A percentile compares a stretch with the other conserved stretches of the same genome.
phyloP scores from a whole-genome alignment of 2,888 invertebrate genomes.

The Caenorhabditis auriculariae region DNA sequence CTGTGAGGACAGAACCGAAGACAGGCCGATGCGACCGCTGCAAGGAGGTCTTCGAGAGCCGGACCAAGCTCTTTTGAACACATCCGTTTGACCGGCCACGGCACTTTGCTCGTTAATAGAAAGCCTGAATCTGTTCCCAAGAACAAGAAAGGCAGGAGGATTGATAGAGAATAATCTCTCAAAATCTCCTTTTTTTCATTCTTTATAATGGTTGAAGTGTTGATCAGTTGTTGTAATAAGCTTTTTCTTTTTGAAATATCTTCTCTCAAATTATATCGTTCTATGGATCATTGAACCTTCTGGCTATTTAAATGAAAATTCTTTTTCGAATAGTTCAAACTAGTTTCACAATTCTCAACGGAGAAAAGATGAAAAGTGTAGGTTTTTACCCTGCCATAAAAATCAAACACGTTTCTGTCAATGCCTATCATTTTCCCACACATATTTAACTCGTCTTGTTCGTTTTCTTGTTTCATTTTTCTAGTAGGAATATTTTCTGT shows the following conservation, averaged over 20 bases:
- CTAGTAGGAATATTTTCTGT: too few relatives aligned
- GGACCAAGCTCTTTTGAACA: constrained; percentile 67
- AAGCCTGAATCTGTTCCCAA: constrained; percentile 5
- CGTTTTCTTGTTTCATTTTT: too few relatives aligned
- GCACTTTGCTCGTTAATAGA: constrained; percentile 48
- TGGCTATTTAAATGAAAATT: too few relatives aligned
- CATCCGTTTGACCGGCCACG: constrained; percentile 66
- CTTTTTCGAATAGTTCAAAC: too few relatives aligned
- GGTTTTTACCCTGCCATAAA: too few relatives aligned
- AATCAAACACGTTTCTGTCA: too few relatives aligned
- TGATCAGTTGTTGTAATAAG: not conserved
- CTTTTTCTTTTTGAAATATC: not conserved
- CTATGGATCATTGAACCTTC: too few relatives aligned
- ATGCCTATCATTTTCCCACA: too few relatives aligned
- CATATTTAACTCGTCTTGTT: too few relatives aligned
- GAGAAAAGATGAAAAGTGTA: too few relatives aligned
- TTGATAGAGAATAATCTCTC: constrained; percentile 12
- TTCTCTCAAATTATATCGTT: not conserved
- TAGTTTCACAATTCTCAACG: too few relatives aligned
- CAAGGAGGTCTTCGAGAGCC: constrained; percentile 64
- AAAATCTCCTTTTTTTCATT: not conserved
- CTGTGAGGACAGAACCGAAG: constrained; percentile 22
- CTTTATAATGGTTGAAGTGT: not conserved
- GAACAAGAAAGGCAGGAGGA: constrained; percentile 15
- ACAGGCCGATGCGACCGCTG: constrained; percentile 64